Base-by-base conservation (phyloP, 2,888 invertebrate genomes). In the Drosophila imparisetae region DNA sequence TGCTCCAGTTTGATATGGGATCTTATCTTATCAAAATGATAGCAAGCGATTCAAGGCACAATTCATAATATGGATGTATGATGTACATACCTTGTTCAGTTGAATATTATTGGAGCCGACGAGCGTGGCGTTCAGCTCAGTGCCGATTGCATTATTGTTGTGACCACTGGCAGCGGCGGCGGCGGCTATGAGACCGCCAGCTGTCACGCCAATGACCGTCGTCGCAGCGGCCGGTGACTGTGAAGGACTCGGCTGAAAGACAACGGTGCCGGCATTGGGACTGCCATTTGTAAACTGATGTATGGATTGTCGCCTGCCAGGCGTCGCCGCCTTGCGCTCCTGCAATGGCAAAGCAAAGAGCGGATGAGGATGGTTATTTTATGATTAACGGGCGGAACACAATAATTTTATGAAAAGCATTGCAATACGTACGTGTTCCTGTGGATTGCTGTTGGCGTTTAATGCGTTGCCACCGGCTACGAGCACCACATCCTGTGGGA, bases 301-400 rank as follows among this genome's bases (percentile, higher is more conserved):
- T 73, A 93, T 91, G 72, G 93, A 93, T 86, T 92, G 93, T 83
- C 93, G 91, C 86, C 93, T 92, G 89, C 93, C 92, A 89, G 93
- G 93, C 92, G 93, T 93, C 91, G 92, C 92, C 90, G 93, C 92
- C 92, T 93, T 93, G 86, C 93, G 93, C 81, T 93, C 93, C 93
- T 93, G 57, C 21, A 64, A 69, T 10, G 34, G 5, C 13, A 57
- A 40, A 57, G 27, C 49, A 29, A n/a, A 13, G 13, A 38, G 13
- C 8, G 38, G 30, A 55, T n/a, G 5, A 18, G 13, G 5, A 29
- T 66, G 27, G 69, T 68, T 48, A 66, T 38, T 55, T n/a, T 10
- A 8, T 29, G 27, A 27, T 15, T 55, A 49, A 49, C 18, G 49
- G 27, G 13, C 15, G 24, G n/a, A 13, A 55, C 2, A 38, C n/a